These are phyloP conservation scores for Agrilus cyanescens DNA, from an alignment of 2,888 invertebrate genomes.

Conservation along the genomic window DNA sequence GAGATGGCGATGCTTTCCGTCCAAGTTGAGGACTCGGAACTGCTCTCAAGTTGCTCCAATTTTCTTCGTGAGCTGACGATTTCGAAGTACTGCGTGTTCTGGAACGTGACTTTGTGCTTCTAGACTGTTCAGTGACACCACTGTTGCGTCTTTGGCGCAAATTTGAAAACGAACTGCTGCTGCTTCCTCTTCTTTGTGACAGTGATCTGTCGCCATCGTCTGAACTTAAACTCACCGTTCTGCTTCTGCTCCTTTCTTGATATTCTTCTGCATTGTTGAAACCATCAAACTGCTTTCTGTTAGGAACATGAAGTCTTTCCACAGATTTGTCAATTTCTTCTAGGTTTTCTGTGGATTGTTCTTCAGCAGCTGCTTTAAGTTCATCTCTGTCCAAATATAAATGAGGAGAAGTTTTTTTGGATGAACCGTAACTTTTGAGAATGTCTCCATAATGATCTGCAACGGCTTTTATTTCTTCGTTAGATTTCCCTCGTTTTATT, in stretches of 20 bases:
- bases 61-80: slow-evolving; percentile 4
- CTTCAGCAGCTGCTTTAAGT: slow-evolving; percentile 27
- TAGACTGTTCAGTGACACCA: not conserved
- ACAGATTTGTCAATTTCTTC: slow-evolving; percentile 3
- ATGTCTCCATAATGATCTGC: slow-evolving; percentile 73
- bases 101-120: not conserved
- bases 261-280: not conserved
- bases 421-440: slow-evolving; percentile 53
- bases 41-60: slow-evolving; percentile 11
- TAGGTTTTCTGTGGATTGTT: slow-evolving; percentile 16
- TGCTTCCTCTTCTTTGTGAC: slow-evolving; percentile 7
- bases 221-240: slow-evolving; percentile 9
- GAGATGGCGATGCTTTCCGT: slow-evolving; percentile 14
- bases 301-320: not conserved
- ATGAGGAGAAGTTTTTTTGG: slow-evolving; percentile 14
- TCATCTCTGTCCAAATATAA: slow-evolving; percentile 21
- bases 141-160: too few relatives aligned
- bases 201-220: slow-evolving; percentile 6
- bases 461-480: slow-evolving; percentile 56
- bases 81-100: not conserved
- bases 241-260: slow-evolving; percentile 5
- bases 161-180: not conserved
- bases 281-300: not conserved
- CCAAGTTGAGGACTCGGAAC: slow-evolving; percentile 6
- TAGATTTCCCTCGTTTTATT: slow-evolving; percentile 33